phyloP scores from a whole-genome alignment of 2,888 invertebrate species.

The Strigamia crassipes region DNA sequence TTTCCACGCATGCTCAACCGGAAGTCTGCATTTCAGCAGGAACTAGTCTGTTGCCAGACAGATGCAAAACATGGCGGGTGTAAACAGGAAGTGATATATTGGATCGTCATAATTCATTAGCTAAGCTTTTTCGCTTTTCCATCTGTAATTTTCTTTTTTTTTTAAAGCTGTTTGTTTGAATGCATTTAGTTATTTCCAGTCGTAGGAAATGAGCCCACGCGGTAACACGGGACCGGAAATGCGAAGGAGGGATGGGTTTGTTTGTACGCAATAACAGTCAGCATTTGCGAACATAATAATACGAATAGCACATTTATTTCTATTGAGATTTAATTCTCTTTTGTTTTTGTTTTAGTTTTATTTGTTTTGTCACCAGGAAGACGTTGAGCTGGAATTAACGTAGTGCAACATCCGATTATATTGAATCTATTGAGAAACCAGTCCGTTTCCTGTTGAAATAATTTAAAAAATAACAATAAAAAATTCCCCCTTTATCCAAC shows the following conservation, averaged over 20 bases:
- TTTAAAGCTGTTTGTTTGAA: neutral
- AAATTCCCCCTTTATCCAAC: no score
- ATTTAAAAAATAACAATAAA: no score
- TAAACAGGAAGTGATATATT: neutral
- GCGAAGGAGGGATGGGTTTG: neutral
- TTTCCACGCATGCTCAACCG: no score
- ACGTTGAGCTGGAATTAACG: neutral
- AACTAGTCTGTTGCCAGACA: no score
- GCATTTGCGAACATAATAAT: no score
- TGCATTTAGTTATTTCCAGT: neutral
- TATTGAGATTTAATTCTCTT: neutral
- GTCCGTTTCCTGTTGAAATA: neutral
- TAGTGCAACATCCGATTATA: neutral
- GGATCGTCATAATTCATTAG: neutral
- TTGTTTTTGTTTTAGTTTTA: neutral
- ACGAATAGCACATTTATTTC: no score
- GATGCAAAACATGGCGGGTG: neutral
- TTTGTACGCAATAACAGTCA: neutral
- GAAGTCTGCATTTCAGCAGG: no score
- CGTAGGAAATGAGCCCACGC: neutral
- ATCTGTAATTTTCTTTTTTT: neutral
- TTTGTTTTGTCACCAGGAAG: neutral
- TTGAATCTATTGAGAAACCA: neutral
- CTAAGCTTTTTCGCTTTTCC: neutral
- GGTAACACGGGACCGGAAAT: neutral